Conservation (phyloP, 1,140 invertebrate genomes). For the Dendrolimus kikuchii region DNA sequence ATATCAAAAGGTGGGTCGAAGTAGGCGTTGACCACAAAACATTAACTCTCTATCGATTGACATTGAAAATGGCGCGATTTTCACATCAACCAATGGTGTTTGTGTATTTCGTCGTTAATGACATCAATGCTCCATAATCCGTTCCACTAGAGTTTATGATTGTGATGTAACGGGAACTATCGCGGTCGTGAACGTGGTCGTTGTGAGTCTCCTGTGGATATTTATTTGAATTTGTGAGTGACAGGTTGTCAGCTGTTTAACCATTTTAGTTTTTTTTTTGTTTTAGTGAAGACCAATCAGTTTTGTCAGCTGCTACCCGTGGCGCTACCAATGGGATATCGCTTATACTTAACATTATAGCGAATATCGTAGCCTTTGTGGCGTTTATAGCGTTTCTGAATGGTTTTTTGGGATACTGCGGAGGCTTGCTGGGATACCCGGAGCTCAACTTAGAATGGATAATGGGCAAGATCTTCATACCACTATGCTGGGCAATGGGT, state of each 20-base stretch:
- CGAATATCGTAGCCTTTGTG: constrained; percentile 94
- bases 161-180: too few relatives aligned
- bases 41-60: too few relatives aligned
- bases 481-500: constrained; percentile 82
- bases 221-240: neutral
- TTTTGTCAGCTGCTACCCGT: constrained; percentile 90
- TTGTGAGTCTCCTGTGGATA: too few relatives aligned
- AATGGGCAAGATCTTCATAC: constrained; percentile 90
- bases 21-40: too few relatives aligned
- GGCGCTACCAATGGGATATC: constrained; percentile 88
- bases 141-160: too few relatives aligned
- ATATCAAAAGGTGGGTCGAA: too few relatives aligned
- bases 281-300: constrained; percentile 83
- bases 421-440: constrained; percentile 78
- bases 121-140: too few relatives aligned
- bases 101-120: too few relatives aligned
- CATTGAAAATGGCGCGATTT: too few relatives aligned
- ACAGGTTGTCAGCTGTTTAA: neutral
- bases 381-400: constrained; percentile 90
- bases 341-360: constrained; percentile 90
- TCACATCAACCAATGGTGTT: too few relatives aligned
- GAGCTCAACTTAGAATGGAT: constrained; percentile 78
- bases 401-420: constrained; percentile 84
- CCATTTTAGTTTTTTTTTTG: neutral
- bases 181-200: too few relatives aligned